Percentiles rank a stretch among this genome's conserved stretches.
Evolutionary conservation across 1,140 invertebrate species (phyloP).

Genomic region (Myzus persicae): DNA sequence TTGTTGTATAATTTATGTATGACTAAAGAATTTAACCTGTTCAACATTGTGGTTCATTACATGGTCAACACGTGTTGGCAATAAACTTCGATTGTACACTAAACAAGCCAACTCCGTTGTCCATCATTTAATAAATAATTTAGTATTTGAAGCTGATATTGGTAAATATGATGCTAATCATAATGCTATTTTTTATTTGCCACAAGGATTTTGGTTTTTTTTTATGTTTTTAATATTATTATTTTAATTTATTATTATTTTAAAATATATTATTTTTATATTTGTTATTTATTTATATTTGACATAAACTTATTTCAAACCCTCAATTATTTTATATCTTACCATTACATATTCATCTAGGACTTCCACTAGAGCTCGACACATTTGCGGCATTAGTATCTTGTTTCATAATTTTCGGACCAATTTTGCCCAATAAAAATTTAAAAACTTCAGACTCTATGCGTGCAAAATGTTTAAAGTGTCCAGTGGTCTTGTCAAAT

Average conservation of each 20-base stretch:
- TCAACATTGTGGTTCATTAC: too few relatives aligned
- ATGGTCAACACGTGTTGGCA: not conserved
- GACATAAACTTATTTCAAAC: not conserved
- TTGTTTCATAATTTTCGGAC: too few relatives aligned
- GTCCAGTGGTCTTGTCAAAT: too few relatives aligned
- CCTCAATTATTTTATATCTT: constrained; percentile 36
- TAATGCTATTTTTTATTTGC: not conserved
- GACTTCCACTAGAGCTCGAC: constrained; percentile 61
- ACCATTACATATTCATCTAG: constrained; percentile 62
- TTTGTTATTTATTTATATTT: not conserved
- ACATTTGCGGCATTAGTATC: constrained; percentile 63
- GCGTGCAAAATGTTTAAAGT: too few relatives aligned
- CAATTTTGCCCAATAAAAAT: too few relatives aligned
- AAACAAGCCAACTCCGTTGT: not conserved
- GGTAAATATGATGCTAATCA: not conserved
- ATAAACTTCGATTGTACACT: not conserved
- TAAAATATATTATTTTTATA: too few relatives aligned
- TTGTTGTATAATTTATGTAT: too few relatives aligned
- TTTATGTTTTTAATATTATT: too few relatives aligned
- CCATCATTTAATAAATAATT: not conserved
- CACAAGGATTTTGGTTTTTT: not conserved
- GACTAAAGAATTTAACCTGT: too few relatives aligned
- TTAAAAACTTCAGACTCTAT: too few relatives aligned
- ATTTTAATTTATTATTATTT: too few relatives aligned
- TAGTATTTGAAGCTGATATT: constrained; percentile 51